Evolutionary conservation across 2,113 vertebrate genomes (phyloP).

Genomic region (Sinosuthora webbiana): DNA sequence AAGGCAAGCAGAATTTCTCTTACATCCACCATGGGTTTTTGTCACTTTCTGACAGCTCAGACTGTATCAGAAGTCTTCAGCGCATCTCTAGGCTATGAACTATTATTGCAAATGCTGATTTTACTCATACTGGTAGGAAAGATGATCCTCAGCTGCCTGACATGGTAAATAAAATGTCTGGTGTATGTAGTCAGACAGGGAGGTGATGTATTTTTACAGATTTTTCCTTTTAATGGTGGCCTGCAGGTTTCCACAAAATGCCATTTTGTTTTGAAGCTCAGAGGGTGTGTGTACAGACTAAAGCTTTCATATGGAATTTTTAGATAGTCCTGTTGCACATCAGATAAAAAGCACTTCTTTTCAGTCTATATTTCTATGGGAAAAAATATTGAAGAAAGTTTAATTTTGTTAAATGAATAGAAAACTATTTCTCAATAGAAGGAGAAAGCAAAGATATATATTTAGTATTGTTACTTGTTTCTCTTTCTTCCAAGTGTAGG

Average conservation of each 20-base stretch:
- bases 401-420: conserved; percentile 57
- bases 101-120: neutral
- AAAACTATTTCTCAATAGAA: conserved; percentile 31
- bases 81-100: neutral
- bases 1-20: neutral
- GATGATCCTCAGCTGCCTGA: neutral
- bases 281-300: neutral
- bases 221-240: neutral
- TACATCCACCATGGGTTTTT: neutral
- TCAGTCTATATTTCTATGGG: conserved; percentile 63
- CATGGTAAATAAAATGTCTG: neutral
- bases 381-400: conserved; percentile 14
- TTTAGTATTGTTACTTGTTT: conserved; percentile 13
- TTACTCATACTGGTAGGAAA: neutral
- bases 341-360: conserved; percentile 34
- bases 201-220: neutral
- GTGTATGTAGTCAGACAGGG: neutral
- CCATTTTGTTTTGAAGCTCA: neutral
- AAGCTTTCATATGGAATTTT: neutral
- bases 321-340: neutral
- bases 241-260: neutral
- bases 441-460: neutral
- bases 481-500: conserved; percentile 4
- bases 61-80: neutral
- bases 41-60: neutral